Base-by-base conservation (phyloP, 2,113 vertebrate genomes). In the Aphelocoma coerulescens region DNA sequence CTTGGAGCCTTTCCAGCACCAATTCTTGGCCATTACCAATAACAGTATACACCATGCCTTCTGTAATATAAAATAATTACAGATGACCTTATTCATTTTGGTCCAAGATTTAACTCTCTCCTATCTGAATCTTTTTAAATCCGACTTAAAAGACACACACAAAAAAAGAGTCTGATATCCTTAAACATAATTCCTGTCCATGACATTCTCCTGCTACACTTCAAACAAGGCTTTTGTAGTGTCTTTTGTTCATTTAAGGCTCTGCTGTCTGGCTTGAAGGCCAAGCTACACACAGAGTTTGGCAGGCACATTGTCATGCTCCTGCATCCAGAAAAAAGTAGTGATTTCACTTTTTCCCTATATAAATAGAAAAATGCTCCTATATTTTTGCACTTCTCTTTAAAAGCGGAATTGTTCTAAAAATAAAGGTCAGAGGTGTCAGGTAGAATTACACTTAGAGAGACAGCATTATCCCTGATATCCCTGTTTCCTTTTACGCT, bases 351-450 rank as follows among this genome's bases (percentile, higher is more conserved):
- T 74, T 85, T 83, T 43, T 33, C 55, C 63, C 72, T 73, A 27
- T 30, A 90, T 48, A 88, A 86, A 91, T 35, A 91, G 62, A 48
- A 63, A 88, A 91, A 90, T 41, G 48, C 35, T 74, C 13, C 68
- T 35, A 6, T 80, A 93, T 86, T 85, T 74, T 88, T 57, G 10
- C 28, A 63, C 39, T 90, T 77, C 6, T 51, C 57, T 80, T 94
- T 86, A 71, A 80, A 85, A 86, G n/a, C 5, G 0, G 48, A 63
- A 67, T 88, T 85, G 16, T 57, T 90, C 93, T 93, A 91, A 91
- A 94, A 95, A 91, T 91, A 85, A 88, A 93, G 79, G 92, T 95
- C 82, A 95, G 71, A 66, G 2, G 9, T 61, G 51, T 76, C 88
- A 94, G 82, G 71, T 55, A 59, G 82, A 84, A 90, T 83, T 93